phyloP scores from a whole-genome alignment of 2,113 vertebrate species.

The Gasterosteus aculeatus region DNA sequence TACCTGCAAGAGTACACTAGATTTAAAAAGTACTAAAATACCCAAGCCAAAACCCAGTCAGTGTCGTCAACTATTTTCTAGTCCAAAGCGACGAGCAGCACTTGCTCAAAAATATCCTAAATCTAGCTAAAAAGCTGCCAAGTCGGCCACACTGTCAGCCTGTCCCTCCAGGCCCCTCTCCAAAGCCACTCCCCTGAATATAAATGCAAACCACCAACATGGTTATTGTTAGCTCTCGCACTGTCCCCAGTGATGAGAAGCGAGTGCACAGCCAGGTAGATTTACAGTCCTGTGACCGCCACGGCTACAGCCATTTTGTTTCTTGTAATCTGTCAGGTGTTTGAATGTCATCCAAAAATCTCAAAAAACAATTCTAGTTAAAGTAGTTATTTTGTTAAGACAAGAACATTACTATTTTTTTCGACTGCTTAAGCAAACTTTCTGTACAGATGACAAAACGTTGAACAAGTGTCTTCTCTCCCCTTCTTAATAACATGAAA shows the following conservation, averaged over 20 bases:
- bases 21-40: too few relatives aligned
- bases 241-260: background rate
- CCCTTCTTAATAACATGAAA: constrained; percentile 1
- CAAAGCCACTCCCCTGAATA: background rate
- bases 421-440: background rate
- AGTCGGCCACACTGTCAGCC: background rate
- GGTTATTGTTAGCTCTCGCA: background rate
- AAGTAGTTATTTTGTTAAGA: background rate
- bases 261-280: too few relatives aligned
- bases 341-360: background rate
- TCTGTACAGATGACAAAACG: background rate
- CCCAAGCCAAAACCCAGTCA: too few relatives aligned
- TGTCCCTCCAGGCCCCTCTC: background rate
- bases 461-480: background rate
- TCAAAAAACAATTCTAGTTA: background rate
- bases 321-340: background rate
- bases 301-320: background rate
- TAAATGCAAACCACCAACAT: background rate
- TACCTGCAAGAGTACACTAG: too few relatives aligned
- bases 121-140: background rate
- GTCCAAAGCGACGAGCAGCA: too few relatives aligned
- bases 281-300: too few relatives aligned
- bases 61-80: too few relatives aligned
- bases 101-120: too few relatives aligned
- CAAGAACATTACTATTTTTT: background rate